These are phyloP conservation scores for Helostoma temminkii DNA, from an alignment of 2,797 vertebrate species.

Conservation along the genomic window DNA sequence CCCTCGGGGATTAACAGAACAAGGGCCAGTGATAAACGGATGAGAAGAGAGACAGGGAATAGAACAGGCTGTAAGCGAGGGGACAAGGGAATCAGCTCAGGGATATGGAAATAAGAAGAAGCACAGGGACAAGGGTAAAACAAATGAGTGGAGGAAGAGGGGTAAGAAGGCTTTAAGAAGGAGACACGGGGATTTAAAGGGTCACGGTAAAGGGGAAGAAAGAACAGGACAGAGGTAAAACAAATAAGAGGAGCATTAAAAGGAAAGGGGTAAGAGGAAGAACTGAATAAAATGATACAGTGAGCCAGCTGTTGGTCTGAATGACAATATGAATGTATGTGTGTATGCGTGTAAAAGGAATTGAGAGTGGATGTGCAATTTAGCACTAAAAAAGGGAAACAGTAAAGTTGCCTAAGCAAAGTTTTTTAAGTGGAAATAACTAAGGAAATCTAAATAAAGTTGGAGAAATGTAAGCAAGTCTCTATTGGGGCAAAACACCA, in stretches of 20 bases:
- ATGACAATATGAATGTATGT: too few relatives aligned
- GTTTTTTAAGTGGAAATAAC: not conserved
- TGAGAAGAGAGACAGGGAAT: slow-evolving; percentile 74
- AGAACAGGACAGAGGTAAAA: slow-evolving; percentile 54
- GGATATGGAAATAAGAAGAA: slow-evolving; percentile 58
- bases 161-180: slow-evolving; percentile 49
- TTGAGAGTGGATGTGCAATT: not conserved
- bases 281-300: slow-evolving; percentile 43
- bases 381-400: not conserved
- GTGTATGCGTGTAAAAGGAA: not conserved
- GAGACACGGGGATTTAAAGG: slow-evolving; percentile 50
- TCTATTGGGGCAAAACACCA: too few relatives aligned
- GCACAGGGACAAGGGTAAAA: slow-evolving; percentile 32
- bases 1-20: slow-evolving; percentile 84
- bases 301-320: too few relatives aligned
- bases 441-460: not conserved
- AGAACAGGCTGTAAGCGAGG: slow-evolving; percentile 68
- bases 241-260: slow-evolving; percentile 22
- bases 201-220: slow-evolving; percentile 16
- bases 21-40: slow-evolving; percentile 85
- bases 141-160: slow-evolving; percentile 17
- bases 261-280: not conserved
- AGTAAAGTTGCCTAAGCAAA: not conserved
- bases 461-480: too few relatives aligned
- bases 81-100: slow-evolving; percentile 64